Percentiles rank a stretch among this genome's conserved stretches.
Evolutionary conservation across 2,888 invertebrate species (phyloP).

Genomic region (Parochlus steinenii): DNA sequence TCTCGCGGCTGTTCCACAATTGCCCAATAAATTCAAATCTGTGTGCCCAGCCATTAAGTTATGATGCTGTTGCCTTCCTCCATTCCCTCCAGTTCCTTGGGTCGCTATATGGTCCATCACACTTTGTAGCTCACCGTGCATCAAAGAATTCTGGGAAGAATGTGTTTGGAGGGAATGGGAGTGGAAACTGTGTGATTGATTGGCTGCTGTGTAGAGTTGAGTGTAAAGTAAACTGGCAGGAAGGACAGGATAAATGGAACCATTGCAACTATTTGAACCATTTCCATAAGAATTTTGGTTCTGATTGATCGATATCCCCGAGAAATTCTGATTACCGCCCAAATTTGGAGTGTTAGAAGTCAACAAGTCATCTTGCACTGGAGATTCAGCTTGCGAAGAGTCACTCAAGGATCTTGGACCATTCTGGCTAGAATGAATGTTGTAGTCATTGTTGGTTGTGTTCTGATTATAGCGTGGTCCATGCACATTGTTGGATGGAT

Average conservation of each 20-base stretch:
- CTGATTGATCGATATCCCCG: conserved; percentile 35
- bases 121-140: conserved; percentile 52
- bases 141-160: conserved; percentile 38
- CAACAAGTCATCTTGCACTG: conserved; percentile 60
- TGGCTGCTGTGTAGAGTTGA: conserved; percentile 64
- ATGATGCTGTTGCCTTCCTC: conserved; percentile 34
- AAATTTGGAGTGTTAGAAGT: conserved; percentile 46
- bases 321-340: conserved; percentile 33
- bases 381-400: conserved; percentile 68
- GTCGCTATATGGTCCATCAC: conserved; percentile 63
- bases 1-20: conserved; percentile 29
- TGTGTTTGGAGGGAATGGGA: conserved; percentile 48
- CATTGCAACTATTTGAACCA: conserved; percentile 41
- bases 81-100: conserved; percentile 20
- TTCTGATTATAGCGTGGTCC: conserved; percentile 46
- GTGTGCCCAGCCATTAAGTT: conserved; percentile 31
- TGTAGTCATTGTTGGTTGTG: conserved; percentile 43
- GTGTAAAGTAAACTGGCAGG: conserved; percentile 71
- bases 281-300: conserved; percentile 35
- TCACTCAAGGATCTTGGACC: conserved; percentile 66
- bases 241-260: conserved; percentile 58
- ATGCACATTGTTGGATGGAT: conserved; percentile 30
- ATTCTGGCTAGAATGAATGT: conserved; percentile 35
- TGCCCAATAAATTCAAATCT: conserved; percentile 28
- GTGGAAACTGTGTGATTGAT: conserved; percentile 56